Evolutionary conservation across 2,113 vertebrate genomes (phyloP), one percentile per base, ranked within the genome.

Genomic region (Phylloscopus whistleri): DNA sequence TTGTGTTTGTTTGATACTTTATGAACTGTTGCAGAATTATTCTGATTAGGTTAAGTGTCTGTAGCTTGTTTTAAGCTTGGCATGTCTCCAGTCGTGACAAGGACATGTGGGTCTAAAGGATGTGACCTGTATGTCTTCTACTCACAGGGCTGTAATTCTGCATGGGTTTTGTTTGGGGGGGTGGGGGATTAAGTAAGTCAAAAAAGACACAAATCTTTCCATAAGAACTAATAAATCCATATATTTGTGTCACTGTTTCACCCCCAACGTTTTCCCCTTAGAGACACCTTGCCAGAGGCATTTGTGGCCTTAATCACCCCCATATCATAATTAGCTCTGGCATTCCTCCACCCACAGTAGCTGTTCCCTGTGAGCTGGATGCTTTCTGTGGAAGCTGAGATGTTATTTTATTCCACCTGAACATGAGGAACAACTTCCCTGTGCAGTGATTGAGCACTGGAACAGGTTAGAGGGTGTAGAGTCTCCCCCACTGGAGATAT

Each of bases 1-100:
- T 21, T 52, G n/a, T 80, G 21, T 89, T 73, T 80, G 21, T 31
- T 67, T 55, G 60, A 60, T 60, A 51, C 30, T 87, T 84, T 78
- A 64, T 72, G 86, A 94, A 72, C 73, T 68, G 35, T 23, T 90
- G 68, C 73, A 90, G 68, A 95, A 59, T 75, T 95, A 95, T 67
- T 76, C 53, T 48, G 55, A 41, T 86, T 77, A 95, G 83, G 56
- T 92, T 74, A 92, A 93, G 39, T 51, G 43, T 77, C 83, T 59
- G 75, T 11, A 67, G 33, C 49, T 95, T 84, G 46, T 63, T 90
- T 73, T 80, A 86, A 80, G 59, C 51, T 86, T 93, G 88, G 75
- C 76, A 10, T 11, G 23, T 20, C 16, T 84, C 90, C 94, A 86
- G 39, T 4, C 44, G 62, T 67, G 67, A 55, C 90, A 70, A 86